Evolutionary conservation across 2,797 vertebrate species (phyloP), one percentile per base, ranked within the genome.

Genomic region (Scolopax bukidnonensis): DNA sequence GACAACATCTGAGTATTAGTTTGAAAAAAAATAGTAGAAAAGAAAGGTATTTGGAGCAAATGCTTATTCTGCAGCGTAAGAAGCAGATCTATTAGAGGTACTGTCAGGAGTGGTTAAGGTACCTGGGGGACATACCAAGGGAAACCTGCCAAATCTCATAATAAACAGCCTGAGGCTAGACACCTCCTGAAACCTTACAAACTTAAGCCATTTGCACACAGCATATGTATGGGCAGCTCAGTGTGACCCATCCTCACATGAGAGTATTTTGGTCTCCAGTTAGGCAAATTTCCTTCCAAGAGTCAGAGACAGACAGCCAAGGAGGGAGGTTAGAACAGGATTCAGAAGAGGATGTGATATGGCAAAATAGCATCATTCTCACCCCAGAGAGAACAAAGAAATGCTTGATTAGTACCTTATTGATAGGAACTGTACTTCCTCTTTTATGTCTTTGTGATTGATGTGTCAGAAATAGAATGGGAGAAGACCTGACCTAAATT

Each of bases 241-340:
- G 5, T 45, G n/a, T 64, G 12, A 9, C 4, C 15, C 5, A 48
- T 33, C 12, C 4, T 70, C 33, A 20, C 2, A 0, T 40, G 10
- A 64, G 10, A 75, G 30, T 18, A 23, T 70, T 90, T 54, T 57
- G 15, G 12, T 59, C 33, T 43, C 12, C 53, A 20, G 25, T 13
- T 51, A 16, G 16, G 7, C 16, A 64, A 75, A 28, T 13, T 78
- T 48, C n/a, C 19, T 70, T 71, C 25, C 59, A 78, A 56, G 23
- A 65, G 6, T 64, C 41, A 48, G 20, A 81, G 40, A 41, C 12
- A 67, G 27, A n/a, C 4, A 25, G 10, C 3, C 24, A 63, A 63
- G 7, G 16, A 81, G 4, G 19, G 2, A 84, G 4, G 19, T 48
- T 64, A 81, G 36, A 6, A 60, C 40, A 81, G 8, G 30, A 13